These are phyloP conservation scores for Mastigias papua DNA, from an alignment of 30 jellyfish, hydroid and myxozoan genomes.

Conservation along the genomic window DNA sequence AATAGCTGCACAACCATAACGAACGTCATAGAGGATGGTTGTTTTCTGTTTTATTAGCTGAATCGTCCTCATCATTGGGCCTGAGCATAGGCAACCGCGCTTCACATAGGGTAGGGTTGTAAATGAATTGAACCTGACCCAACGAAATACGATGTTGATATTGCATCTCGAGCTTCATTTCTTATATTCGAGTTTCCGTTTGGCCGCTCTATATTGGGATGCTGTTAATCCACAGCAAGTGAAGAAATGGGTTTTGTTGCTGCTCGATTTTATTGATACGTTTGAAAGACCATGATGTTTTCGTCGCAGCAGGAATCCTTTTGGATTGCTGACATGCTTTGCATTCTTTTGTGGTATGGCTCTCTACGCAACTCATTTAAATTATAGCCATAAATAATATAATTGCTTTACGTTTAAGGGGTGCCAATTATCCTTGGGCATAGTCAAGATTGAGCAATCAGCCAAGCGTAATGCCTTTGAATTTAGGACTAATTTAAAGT, in stretches of 20 bases:
- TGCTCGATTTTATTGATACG: conserved; percentile 3
- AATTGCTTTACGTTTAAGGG: conserved; percentile 58
- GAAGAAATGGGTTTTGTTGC: conserved; percentile 12
- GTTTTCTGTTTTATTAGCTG: not conserved
- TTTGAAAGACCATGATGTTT: conserved; percentile 43
- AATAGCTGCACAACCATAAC: not conserved
- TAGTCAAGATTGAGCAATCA: conserved; percentile 27
- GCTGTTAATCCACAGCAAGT: conserved; percentile 21
- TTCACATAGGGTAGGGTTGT: too few relatives aligned
- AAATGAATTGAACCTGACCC: too few relatives aligned
- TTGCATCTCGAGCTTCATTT: not conserved
- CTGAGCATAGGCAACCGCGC: not conserved
- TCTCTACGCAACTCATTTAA: conserved; percentile 48
- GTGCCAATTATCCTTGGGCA: conserved; percentile 70
- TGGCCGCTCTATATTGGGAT: not conserved
- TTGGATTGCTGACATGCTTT: conserved; percentile 42
- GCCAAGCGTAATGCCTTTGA: conserved; percentile 24
- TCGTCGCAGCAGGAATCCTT: conserved; percentile 66
- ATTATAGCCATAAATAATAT: conserved; percentile 22
- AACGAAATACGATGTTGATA: not conserved
- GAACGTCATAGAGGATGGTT: not conserved
- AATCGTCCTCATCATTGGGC: not conserved
- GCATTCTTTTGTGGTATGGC: conserved; percentile 60
- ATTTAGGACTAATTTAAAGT: not conserved
- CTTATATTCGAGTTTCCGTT: not conserved